phyloP scores from a whole-genome alignment of 1,140 invertebrate genomes.

The Diorhabda elongata region DNA sequence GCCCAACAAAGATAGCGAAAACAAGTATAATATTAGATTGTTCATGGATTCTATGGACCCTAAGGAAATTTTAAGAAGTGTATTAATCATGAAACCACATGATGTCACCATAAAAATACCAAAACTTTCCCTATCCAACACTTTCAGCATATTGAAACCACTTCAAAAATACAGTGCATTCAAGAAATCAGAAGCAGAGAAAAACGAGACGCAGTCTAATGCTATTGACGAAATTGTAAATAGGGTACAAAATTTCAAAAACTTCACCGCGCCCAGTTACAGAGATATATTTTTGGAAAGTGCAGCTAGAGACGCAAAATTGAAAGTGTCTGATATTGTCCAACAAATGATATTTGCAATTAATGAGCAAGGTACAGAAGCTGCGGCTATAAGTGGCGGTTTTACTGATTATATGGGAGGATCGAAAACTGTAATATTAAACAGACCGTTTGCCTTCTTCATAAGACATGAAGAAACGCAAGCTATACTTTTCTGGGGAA shows the following conservation, averaged over 20 bases:
- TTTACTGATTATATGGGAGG: slow-evolving; percentile 46
- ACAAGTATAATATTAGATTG: slow-evolving; percentile 33
- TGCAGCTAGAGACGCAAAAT: slow-evolving; percentile 21
- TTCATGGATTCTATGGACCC: slow-evolving; percentile 26
- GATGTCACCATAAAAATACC: slow-evolving; percentile 35
- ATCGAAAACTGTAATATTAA: slow-evolving; percentile 43
- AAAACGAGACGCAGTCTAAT: slow-evolving; percentile 8
- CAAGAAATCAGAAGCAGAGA: slow-evolving; percentile 15
- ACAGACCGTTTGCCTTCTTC: slow-evolving; percentile 69
- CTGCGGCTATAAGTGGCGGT: slow-evolving; percentile 62
- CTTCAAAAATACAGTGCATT: slow-evolving; percentile 31
- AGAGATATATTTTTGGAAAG: slow-evolving; percentile 24
- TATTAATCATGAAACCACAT: slow-evolving; percentile 21
- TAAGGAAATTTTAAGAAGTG: slow-evolving; percentile 23
- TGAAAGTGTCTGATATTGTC: slow-evolving; percentile 33
- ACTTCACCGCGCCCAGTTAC: slow-evolving; percentile 20
- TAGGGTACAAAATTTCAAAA: slow-evolving; percentile 26
- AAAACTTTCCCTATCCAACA: slow-evolving; percentile 33
- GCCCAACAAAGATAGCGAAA: slow-evolving; percentile 25
- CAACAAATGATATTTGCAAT: slow-evolving; percentile 50
- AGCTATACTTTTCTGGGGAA: slow-evolving; percentile 63
- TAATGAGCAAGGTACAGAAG: slow-evolving; percentile 67
- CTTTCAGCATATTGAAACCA: slow-evolving; percentile 32
- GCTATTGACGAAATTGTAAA: slow-evolving; percentile 26
- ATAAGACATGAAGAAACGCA: slow-evolving; percentile 59